phyloP scores from a whole-genome alignment of 2,113 vertebrate genomes.

The Psilopsiagon aymara region DNA sequence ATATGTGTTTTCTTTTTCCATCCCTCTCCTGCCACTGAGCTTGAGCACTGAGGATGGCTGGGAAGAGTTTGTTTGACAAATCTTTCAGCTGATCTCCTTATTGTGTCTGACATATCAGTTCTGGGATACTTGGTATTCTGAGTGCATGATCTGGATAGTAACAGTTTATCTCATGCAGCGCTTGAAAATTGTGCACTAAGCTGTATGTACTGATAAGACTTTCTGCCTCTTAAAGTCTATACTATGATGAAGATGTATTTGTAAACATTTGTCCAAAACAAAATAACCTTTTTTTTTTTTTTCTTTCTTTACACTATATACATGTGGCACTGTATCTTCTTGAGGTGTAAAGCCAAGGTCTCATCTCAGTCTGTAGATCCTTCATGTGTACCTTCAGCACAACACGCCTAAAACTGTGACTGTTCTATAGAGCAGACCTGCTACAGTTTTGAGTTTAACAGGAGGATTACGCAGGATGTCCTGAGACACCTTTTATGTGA shows the following conservation, averaged over 20 bases:
- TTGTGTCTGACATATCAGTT: neutral
- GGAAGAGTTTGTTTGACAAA: neutral
- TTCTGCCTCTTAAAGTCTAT: neutral
- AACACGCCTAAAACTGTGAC: neutral
- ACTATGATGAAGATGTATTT: neutral
- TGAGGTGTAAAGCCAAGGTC: neutral
- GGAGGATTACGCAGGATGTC: neutral
- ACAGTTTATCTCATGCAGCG: neutral
- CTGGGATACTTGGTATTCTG: neutral
- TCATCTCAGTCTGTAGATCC: neutral
- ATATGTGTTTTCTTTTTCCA: neutral
- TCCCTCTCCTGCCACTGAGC: neutral
- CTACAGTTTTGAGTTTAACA: neutral
- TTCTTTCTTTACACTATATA: neutral
- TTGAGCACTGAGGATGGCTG: neutral
- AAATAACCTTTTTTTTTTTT: neutral
- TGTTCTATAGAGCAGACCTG: neutral
- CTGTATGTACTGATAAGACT: neutral
- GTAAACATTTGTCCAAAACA: neutral
- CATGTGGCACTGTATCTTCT: neutral
- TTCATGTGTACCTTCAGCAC: neutral
- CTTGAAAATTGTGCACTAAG: neutral
- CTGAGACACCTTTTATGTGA: neutral
- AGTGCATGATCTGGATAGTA: neutral
- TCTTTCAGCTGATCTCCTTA: neutral